Base-by-base conservation (phyloP, 2,888 invertebrate species). In the Melikaiella ostensackeni region DNA sequence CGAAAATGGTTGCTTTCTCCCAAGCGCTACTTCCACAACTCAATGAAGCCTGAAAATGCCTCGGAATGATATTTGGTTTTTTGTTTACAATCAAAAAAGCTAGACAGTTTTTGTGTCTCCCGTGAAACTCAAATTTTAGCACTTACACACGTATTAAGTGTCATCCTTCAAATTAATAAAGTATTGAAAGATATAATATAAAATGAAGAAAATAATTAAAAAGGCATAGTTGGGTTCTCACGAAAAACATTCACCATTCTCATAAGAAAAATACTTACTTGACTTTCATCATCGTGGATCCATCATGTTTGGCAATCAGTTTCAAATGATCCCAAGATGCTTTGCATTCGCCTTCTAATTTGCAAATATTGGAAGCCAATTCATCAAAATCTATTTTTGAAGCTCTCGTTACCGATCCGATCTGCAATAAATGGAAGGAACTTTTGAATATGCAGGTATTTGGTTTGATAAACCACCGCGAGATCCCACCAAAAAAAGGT, bases 301-400 rank as follows among this genome's bases (percentile, higher is more conserved):
- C 95, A 90, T 99, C 99, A 91, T 99, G 98, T 91, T 98, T 99
- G 21, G 98, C 96, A 81, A 99, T 97, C 62, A 97, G 94, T 92
- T 98, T 97, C 89, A 99, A 94, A 91, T 99, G 96, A 92, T 99
- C 98, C 97, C 98, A 99, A 0, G 98, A 98, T 0, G 97, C 95
- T 91, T 99, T 99, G 92, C 99, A 99, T 91, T 99, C 99, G 27
- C 95, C 94, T 92, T 99, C 99, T 89, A 99, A 93, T 89, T 97
- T 96, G 77, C 94, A 94, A 75, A 99, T 94, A 91, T 98, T 99
- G 76, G 95, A 93, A 62, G 95, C 93, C 76, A 99, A 92, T 88
- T 99, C 97, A 84, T 98, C 98, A 91, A 98, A 99, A 92, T 99
- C 99, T 30, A 99, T 96, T 92, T 98, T 96, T 0, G 97, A 97